phyloP scores from a whole-genome alignment of 64 coral and sea anemone genomes.

The Actinia tenebrosa region DNA sequence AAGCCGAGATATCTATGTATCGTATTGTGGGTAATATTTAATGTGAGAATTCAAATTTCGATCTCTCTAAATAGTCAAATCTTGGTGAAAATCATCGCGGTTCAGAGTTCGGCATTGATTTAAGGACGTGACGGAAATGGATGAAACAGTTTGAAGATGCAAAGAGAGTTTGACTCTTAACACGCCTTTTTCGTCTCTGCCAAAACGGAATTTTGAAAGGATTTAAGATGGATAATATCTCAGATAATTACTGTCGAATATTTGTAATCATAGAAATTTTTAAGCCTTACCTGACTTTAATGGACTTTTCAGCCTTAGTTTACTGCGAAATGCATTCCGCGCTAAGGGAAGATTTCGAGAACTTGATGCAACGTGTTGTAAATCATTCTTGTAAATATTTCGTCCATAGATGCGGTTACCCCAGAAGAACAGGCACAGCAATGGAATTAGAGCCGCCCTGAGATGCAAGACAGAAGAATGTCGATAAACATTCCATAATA shows the following conservation, averaged over 20 bases:
- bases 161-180: background rate
- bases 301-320: background rate
- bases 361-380: background rate
- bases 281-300: background rate
- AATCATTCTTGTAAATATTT: background rate
- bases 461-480: background rate
- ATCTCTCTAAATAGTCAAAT: background rate
- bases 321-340: background rate
- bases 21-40: background rate
- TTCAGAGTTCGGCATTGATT: background rate
- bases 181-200: background rate
- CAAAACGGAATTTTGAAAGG: background rate
- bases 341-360: background rate
- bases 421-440: background rate
- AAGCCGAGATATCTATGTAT: background rate
- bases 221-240: background rate
- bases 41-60: background rate
- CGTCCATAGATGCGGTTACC: background rate
- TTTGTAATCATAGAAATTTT: background rate
- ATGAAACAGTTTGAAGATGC: background rate
- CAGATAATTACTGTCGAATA: background rate
- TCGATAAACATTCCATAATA: background rate
- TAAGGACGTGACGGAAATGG: conserved; percentile 6
- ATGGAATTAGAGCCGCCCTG: background rate
- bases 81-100: background rate